phyloP scores from a whole-genome alignment of 2,888 invertebrate species.

The Rhyacophila evoluta region DNA sequence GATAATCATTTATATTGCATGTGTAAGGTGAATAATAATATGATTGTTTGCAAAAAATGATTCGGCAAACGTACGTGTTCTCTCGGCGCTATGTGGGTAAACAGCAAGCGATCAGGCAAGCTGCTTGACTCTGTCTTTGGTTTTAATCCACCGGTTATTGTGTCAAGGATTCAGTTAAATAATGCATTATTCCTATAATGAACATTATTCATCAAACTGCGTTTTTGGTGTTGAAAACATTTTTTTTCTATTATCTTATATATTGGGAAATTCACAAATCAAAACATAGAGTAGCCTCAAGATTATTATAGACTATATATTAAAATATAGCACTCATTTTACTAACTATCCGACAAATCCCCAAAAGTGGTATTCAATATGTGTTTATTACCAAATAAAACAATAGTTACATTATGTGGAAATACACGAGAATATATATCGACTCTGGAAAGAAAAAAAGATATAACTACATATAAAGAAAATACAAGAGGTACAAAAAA shows the following conservation, averaged over 20 bases:
- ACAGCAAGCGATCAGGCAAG: neutral
- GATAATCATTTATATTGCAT: neutral
- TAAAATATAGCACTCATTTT: too few species aligned
- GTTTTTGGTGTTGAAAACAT: too few species aligned
- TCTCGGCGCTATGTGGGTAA: neutral
- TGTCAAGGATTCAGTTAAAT: constrained; percentile 45
- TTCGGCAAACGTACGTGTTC: neutral
- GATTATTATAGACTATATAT: too few species aligned
- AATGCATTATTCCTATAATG: constrained; percentile 35
- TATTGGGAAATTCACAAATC: too few species aligned
- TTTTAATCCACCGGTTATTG: constrained; percentile 37
- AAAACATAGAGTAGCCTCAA: too few species aligned
- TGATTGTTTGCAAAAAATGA: constrained; percentile 14
- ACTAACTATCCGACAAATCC: too few species aligned
- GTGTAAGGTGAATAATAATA: neutral
- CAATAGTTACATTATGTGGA: too few species aligned
- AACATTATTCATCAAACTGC: neutral
- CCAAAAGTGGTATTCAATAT: too few species aligned
- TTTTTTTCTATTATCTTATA: too few species aligned
- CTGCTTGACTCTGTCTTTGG: constrained; percentile 19
- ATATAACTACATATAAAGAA: neutral
- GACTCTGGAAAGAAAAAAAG: neutral
- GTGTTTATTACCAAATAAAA: too few species aligned
- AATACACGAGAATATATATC: too few species aligned
- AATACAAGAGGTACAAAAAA: too few species aligned